A percentile compares a stretch with the other conserved stretches of the same genome.
phyloP scores from a whole-genome alignment of 1,140 invertebrate genomes.

The Periplaneta americana region DNA sequence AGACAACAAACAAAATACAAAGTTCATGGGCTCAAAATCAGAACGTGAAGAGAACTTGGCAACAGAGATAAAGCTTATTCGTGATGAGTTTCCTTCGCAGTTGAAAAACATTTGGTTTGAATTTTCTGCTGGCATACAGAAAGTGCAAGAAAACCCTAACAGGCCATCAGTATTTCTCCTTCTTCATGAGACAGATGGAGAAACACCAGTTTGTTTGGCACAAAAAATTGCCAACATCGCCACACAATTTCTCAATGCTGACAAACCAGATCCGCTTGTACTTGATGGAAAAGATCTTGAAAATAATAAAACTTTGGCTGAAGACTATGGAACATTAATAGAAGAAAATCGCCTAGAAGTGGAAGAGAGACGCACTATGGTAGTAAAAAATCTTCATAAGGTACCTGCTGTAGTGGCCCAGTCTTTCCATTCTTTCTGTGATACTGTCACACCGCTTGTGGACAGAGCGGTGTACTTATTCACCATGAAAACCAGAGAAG shows the following conservation, averaged over 20 bases:
- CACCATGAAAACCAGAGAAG: conserved; percentile 31
- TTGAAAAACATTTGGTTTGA: background rate
- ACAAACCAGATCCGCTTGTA: background rate
- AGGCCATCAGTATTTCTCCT: conserved; percentile 8
- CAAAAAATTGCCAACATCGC: background rate
- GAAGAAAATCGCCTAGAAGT: conserved; percentile 31
- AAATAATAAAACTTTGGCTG: conserved; percentile 16
- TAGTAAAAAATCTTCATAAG: conserved; percentile 40
- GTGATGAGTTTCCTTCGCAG: conserved; percentile 2
- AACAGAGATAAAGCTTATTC: background rate
- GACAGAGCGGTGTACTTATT: conserved; percentile 43
- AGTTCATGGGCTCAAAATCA: background rate
- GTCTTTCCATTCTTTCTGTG: conserved; percentile 48
- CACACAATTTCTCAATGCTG: background rate
- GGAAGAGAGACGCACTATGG: conserved; percentile 30
- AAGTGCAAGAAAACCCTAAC: background rate
- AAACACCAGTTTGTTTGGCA: conserved; percentile 4
- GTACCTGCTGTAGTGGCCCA: conserved; percentile 39
- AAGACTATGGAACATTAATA: conserved; percentile 38
- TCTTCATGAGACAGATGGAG: background rate
- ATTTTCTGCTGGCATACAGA: conserved; percentile 1
- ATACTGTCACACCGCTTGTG: conserved; percentile 43
- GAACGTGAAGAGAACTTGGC: background rate
- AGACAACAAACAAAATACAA: background rate
- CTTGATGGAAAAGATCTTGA: background rate